Conservation (phyloP, 2,888 invertebrate species). For the Eurois occulta region DNA sequence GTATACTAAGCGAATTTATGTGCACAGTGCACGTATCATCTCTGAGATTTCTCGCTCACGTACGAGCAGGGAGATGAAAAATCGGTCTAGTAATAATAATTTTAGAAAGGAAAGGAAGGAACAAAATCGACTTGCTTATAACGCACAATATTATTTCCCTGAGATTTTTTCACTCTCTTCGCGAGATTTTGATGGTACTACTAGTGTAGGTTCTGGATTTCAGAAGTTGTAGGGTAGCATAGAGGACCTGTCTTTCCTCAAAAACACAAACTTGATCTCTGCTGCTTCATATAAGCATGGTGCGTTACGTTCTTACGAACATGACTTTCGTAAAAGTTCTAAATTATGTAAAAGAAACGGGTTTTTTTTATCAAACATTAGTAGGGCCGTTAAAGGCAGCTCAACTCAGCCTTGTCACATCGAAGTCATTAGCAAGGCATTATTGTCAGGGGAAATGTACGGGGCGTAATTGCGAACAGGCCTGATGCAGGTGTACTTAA, state of each 20-base stretch:
- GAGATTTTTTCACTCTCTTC: background rate
- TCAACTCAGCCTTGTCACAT: constrained; percentile 43
- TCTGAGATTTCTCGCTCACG: background rate
- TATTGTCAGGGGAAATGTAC: constrained; percentile 49
- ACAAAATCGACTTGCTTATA: background rate
- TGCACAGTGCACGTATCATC: background rate
- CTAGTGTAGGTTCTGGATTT: background rate
- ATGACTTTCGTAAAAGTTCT: background rate
- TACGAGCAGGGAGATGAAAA: constrained; percentile 4
- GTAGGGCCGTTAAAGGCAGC: constrained; percentile 28
- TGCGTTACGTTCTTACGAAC: background rate
- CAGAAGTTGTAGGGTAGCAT: background rate
- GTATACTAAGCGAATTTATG: background rate
- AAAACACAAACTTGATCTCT: background rate
- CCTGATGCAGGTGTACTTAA: constrained; percentile 27
- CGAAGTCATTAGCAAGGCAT: constrained; percentile 58
- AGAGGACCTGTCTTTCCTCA: background rate
- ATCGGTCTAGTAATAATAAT: background rate
- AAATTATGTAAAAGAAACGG: constrained; percentile 23
- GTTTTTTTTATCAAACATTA: constrained; percentile 48
- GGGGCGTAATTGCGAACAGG: constrained; percentile 26
- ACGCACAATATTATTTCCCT: background rate
- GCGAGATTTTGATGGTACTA: background rate
- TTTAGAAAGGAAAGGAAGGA: background rate
- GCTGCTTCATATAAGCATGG: background rate